Evolutionary conservation across 2,797 vertebrate species (phyloP).

Genomic region (Corythornis leucogaster): DNA sequence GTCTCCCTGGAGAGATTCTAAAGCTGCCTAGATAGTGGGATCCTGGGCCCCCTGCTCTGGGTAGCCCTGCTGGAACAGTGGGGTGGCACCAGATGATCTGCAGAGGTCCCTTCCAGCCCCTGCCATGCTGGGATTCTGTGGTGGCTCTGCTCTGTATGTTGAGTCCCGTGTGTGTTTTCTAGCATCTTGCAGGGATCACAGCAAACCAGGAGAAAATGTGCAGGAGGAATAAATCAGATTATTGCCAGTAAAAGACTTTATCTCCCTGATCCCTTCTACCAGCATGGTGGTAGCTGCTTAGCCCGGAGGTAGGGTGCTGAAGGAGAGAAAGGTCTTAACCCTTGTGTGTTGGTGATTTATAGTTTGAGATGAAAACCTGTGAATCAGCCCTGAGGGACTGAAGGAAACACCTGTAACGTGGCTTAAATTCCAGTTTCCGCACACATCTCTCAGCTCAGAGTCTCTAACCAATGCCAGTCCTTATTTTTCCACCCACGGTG

Average conservation of each 20-base stretch:
- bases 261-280: not conserved
- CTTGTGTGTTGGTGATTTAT: not conserved
- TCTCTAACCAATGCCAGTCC: not conserved
- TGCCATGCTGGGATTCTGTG: not conserved
- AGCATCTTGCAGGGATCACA: not conserved
- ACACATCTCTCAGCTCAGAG: not conserved
- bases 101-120: not conserved
- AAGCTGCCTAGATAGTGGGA: not conserved
- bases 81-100: not conserved
- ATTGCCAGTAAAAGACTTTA: not conserved
- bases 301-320: not conserved
- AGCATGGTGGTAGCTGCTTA: not conserved
- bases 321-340: not conserved
- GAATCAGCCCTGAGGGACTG: constrained; percentile 6
- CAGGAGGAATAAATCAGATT: not conserved
- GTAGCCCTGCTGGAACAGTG: too few species aligned
- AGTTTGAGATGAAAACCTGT: constrained; percentile 35
- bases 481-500: accelerated
- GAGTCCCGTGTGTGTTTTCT: accelerated
- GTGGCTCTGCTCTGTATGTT: not conserved
- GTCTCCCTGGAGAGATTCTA: not conserved
- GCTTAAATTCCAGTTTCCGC: constrained; percentile 3
- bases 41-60: not conserved
- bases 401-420: constrained; percentile 7
- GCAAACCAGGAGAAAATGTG: not conserved